Evolutionary conservation across 2,797 vertebrate genomes (phyloP).

Genomic region (Corythornis leucogaster): DNA sequence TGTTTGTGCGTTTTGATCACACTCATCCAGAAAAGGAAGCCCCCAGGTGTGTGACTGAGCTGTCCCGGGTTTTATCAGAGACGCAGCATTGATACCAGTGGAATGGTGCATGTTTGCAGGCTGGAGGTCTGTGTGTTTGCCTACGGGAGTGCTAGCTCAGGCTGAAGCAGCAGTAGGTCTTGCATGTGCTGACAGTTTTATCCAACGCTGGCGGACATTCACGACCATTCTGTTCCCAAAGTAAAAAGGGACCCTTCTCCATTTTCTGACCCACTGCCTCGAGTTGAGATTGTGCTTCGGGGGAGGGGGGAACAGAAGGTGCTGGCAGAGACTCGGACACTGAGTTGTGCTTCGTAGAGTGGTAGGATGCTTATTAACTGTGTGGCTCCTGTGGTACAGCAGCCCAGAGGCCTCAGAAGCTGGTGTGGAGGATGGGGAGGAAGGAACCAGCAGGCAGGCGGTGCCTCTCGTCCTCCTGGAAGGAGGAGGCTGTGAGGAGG

Average conservation of each 20-base stretch:
- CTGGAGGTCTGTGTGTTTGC: background rate
- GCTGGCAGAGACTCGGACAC: background rate
- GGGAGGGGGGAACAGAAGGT: background rate
- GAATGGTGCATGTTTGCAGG: background rate
- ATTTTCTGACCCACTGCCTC: background rate
- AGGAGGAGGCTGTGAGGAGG: constrained; percentile 21
- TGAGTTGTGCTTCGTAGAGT: rapidly evolving
- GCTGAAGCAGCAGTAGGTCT: background rate
- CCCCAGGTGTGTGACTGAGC: background rate
- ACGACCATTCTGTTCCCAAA: background rate
- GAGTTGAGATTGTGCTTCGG: background rate
- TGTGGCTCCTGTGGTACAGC: background rate
- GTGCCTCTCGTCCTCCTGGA: background rate
- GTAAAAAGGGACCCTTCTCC: background rate
- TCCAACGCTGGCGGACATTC: rapidly evolving
- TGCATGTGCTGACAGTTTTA: background rate
- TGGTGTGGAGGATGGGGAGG: background rate
- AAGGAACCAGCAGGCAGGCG: background rate
- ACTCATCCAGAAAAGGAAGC: background rate
- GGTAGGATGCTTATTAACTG: rapidly evolving
- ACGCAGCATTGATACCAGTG: background rate
- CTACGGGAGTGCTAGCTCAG: background rate
- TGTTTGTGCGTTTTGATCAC: background rate
- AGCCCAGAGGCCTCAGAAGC: background rate
- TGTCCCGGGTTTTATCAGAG: background rate